phyloP scores from a whole-genome alignment of 2,888 invertebrate species.

The Nesidiocoris tenuis region DNA sequence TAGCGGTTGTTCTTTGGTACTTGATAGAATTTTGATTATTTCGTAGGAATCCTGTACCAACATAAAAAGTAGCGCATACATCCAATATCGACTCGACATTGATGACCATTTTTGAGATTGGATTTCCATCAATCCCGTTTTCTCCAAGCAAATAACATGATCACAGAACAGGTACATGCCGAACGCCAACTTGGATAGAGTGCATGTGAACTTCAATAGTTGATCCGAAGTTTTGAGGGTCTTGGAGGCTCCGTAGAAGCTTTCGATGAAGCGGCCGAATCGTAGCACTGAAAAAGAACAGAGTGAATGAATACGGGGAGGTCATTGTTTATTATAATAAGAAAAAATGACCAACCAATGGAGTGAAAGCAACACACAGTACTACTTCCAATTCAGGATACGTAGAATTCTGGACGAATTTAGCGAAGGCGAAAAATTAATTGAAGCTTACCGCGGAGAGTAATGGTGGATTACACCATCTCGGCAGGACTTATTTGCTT shows the following conservation, averaged over 20 bases:
- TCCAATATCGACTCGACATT: constrained; percentile 78
- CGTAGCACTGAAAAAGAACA: constrained; percentile 66
- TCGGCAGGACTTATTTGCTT: too few relatives aligned
- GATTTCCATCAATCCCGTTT: constrained; percentile 66
- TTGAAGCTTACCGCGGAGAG: too few relatives aligned
- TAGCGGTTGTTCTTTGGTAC: neutral
- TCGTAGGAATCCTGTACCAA: constrained; percentile 82
- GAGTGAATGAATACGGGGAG: constrained; percentile 3
- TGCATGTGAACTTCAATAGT: constrained; percentile 68
- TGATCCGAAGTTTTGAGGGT: constrained; percentile 72
- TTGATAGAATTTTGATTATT: constrained; percentile 56
- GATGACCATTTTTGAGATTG: constrained; percentile 75
- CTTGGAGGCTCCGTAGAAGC: constrained; percentile 71
- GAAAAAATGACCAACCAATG: too few relatives aligned
- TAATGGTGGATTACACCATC: too few relatives aligned
- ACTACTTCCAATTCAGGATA: too few relatives aligned
- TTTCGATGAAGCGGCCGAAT: constrained; percentile 80
- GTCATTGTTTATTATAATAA: too few relatives aligned
- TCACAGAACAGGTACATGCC: constrained; percentile 79
- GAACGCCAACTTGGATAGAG: constrained; percentile 75
- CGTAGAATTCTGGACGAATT: too few relatives aligned
- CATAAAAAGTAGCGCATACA: constrained; percentile 77
- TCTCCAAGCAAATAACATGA: constrained; percentile 81
- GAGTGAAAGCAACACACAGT: too few relatives aligned
- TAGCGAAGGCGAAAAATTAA: too few relatives aligned